phyloP scores from a whole-genome alignment of 2,888 invertebrate genomes.

The Criorhina ranunculi region DNA sequence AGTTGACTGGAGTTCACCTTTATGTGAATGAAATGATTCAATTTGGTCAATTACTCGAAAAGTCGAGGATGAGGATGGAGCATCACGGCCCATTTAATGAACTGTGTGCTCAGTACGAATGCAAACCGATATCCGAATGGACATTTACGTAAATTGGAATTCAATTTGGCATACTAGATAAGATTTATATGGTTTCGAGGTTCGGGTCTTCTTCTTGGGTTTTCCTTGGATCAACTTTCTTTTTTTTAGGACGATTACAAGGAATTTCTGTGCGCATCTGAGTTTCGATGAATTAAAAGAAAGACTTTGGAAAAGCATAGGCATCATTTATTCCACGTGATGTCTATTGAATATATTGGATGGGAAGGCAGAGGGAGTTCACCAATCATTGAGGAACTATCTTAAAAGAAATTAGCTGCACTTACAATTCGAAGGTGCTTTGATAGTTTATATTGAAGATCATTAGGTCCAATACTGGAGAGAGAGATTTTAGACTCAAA shows the following conservation, averaged over 20 bases:
- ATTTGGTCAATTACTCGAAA: constrained; percentile 57
- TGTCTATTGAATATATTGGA: not conserved
- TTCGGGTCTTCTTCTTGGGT: not conserved
- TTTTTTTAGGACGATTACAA: not conserved
- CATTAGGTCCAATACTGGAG: too few relatives aligned
- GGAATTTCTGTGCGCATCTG: not conserved
- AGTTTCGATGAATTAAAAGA: not conserved
- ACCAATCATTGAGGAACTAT: too few relatives aligned
- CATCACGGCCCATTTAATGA: constrained; percentile 25
- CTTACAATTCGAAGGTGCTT: too few relatives aligned
- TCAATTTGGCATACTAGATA: constrained; percentile 27
- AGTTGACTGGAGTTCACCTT: constrained; percentile 29
- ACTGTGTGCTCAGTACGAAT: constrained; percentile 26
- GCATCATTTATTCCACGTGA: not conserved
- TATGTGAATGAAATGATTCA: constrained; percentile 43
- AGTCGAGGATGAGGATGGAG: constrained; percentile 3
- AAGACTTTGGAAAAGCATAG: not conserved
- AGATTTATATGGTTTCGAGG: not conserved
- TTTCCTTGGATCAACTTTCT: not conserved
- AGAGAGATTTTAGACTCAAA: too few relatives aligned
- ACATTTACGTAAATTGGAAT: constrained; percentile 59
- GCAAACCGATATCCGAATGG: constrained; percentile 44
- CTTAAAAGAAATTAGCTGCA: too few relatives aligned
- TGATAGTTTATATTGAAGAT: too few relatives aligned
- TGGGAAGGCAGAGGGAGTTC: not conserved